Evolutionary conservation across 2,113 vertebrate genomes (phyloP), one percentile per base, ranked within the genome.

Genomic region (Corvus cornix): DNA sequence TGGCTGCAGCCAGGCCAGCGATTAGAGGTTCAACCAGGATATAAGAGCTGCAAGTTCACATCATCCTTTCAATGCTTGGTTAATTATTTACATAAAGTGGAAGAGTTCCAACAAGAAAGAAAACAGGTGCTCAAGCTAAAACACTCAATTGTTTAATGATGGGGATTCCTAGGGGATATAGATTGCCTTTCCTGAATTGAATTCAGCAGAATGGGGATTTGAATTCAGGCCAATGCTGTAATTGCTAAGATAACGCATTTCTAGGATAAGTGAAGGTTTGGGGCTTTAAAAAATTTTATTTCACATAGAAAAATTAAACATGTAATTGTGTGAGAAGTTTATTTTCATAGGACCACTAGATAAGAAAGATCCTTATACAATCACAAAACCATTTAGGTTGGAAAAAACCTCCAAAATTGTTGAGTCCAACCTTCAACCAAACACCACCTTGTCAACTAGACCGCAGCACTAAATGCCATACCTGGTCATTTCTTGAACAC

Each of bases 11-110:
- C 51, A 74, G 43, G 20, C 55, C 55, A 52, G 49, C 13, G 8
- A 53, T 69, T 62, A 73, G 51, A 69, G 23, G 12, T 80, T 85
- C 59, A 73, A 8, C 13, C 1, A 7, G 31, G 44, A 67, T n/a
- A 33, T 66, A 35, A 68, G 26, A 90, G 18, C 46, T 90, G 58
- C 49, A 64, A 51, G 28, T 56, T 76, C 62, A 55, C 72, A 83
- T 73, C 51, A 39, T 7, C 69, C 48, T 85, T 93, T 68, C 70
- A 83, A 21, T 9, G 19, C 21, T 39, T 90, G 31, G 39, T 92
- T 86, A 79, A 95, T 92, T 92, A 90, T 94, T 95, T 77, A 93
- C 46, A 33, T 41, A 21, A 85, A 86, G 26, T 86, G 33, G 51
- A 88, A 76, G 28, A 69, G 12, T 58, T 90, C 55, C 79, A 88